Percentiles rank a stretch among this genome's conserved stretches.
These are phyloP conservation scores for Chlorocebus sabaeus DNA, from an alignment of 2,113 vertebrate genomes.

Conservation along the genomic window DNA sequence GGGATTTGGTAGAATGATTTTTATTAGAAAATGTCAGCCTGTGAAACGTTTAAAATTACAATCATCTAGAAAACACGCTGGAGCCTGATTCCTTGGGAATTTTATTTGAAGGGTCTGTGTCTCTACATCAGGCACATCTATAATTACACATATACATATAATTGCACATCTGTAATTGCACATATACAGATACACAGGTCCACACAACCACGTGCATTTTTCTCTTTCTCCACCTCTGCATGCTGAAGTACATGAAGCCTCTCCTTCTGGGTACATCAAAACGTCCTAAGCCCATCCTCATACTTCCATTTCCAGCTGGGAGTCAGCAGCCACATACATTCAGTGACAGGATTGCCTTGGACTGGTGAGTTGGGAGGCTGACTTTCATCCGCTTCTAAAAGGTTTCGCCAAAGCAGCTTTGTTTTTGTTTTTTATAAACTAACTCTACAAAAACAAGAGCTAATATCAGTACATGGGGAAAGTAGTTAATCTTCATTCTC, in stretches of 20 bases:
- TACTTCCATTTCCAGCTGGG: not conserved
- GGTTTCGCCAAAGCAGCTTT: not conserved
- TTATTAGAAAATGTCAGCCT: constrained; percentile 54
- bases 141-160: accelerated
- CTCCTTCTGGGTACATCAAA: not conserved
- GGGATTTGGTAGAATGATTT: constrained; percentile 6
- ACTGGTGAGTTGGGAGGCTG: not conserved
- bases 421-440: not conserved
- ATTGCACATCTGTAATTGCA: too few species aligned
- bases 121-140: not conserved
- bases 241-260: not conserved
- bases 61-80: not conserved
- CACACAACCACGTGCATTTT: accelerated
- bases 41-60: not conserved
- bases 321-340: not conserved
- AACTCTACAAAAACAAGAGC: not conserved
- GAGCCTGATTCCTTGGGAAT: not conserved
- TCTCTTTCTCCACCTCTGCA: not conserved
- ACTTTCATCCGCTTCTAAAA: not conserved
- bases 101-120: not conserved
- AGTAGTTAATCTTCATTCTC: not conserved
- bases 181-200: too few species aligned
- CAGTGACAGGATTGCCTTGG: not conserved
- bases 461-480: not conserved
- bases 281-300: not conserved